Evolutionary conservation across 2,113 vertebrate genomes (phyloP), one percentile per base, ranked within the genome.

Genomic region (Bagarius yarrelli): DNA sequence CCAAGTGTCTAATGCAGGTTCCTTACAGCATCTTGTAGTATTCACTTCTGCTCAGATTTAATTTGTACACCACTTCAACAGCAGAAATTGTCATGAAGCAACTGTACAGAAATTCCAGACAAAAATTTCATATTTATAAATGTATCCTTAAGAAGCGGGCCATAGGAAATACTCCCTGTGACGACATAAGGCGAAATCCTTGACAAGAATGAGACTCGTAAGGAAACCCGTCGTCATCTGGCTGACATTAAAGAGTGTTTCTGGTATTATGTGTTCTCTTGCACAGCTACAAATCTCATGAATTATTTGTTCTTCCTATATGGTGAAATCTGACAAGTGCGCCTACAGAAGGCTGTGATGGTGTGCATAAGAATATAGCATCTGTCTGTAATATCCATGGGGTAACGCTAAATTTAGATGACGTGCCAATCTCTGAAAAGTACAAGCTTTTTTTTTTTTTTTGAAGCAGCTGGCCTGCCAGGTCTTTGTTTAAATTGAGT

Each of bases 401-500:
- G 44, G 53, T 72, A 76, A 80, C 47, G 60, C 81, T 82, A 83
- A 81, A 85, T 83, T 83, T 85, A 83, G 84, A 83, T 81, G 81
- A 78, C 69, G 56, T 70, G 67, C 69, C 78, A 76, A 75, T 83
- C 69, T 86, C 76, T 79, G 76, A 73, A 79, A 80, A 81, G 75
- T 75, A 72, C 71, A 66, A 78, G 80, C 73, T 18, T 40, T 67
- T 36, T 16, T 67, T 63, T 71, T 67, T 69, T 50, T 36, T 56
- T 21, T 82, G 73, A 59, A 80, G 85, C 69, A 57, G 34, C 59
- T 85, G 75, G 67, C 83, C 75, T 63, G 71, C 69, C 71, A 85
- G 81, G 78, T 72, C 81, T 87, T 84, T 72, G 83, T 85, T 83
- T 87, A 83, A 87, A 85, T 85, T 83, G 83, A 85, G 83, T 87